These are phyloP conservation scores for Chiloscyllium plagiosum DNA, from an alignment of 2,113 vertebrate genomes.

Conservation along the genomic window DNA sequence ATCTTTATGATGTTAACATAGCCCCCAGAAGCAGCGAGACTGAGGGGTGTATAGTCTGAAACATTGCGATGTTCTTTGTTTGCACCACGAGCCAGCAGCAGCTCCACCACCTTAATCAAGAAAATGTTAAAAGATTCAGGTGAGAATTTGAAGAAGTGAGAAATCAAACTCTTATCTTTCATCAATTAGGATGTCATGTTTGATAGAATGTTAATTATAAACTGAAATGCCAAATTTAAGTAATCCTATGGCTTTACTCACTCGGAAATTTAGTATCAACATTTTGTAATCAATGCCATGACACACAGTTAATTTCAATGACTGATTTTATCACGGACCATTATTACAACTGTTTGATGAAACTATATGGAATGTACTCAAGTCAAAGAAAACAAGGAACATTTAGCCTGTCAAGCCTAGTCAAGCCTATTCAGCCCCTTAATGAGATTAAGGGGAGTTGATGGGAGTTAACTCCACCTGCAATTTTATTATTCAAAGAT, in stretches of 20 bases:
- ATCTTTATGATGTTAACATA: constrained; percentile 99
- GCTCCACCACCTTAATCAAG: constrained; percentile 78
- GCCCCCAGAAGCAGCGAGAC: constrained; percentile 93
- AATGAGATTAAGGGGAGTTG: neutral
- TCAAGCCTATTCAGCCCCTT: neutral
- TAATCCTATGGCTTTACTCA: neutral
- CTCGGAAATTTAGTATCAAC: neutral
- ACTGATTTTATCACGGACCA: neutral
- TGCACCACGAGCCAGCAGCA: constrained; percentile 89
- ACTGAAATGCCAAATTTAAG: neutral
- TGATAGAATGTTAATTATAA: no score
- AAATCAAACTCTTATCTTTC: neutral
- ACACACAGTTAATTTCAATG: neutral
- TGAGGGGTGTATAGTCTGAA: constrained; percentile 95
- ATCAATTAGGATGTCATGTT: neutral
- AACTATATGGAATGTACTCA: neutral
- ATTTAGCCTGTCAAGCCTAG: neutral
- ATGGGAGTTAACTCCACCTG: neutral
- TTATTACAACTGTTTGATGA: neutral
- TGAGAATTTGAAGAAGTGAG: neutral
- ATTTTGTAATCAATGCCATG: neutral
- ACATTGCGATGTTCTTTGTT: constrained; percentile 98
- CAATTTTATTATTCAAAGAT: neutral
- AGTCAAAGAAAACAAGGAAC: neutral
- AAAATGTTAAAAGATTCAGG: neutral